phyloP scores from a whole-genome alignment of 2,797 vertebrate genomes.

The Gambusia yucatana region DNA sequence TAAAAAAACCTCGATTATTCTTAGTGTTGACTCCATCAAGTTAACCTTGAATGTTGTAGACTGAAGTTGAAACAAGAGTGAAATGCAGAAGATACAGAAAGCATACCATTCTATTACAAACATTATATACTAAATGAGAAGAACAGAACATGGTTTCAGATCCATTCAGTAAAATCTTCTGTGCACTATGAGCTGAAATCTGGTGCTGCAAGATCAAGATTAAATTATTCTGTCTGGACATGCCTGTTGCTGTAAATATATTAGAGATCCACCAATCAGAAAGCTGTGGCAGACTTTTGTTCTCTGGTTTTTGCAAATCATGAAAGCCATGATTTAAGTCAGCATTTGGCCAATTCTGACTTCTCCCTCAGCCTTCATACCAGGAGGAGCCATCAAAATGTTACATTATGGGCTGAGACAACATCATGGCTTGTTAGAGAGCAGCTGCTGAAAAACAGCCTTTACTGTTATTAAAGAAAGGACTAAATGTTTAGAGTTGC shows the following conservation, averaged over 20 bases:
- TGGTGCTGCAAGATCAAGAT: slow-evolving; percentile 52
- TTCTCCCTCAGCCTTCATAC: not conserved
- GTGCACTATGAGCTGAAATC: slow-evolving; percentile 10
- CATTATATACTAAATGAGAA: slow-evolving; percentile 17
- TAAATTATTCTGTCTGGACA: slow-evolving; percentile 39
- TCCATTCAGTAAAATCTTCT: slow-evolving; percentile 21
- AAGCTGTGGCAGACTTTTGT: not conserved
- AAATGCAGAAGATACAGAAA: slow-evolving; percentile 29
- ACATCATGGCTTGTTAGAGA: not conserved
- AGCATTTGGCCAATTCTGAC: not conserved
- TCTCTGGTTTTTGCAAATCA: not conserved
- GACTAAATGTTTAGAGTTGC: not conserved
- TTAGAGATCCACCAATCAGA: not conserved
- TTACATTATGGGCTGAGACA: not conserved
- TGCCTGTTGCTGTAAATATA: slow-evolving; percentile 11
- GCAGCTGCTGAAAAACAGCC: not conserved
- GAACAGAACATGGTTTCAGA: slow-evolving; percentile 24
- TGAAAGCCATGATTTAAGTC: too few relatives aligned
- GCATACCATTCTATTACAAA: slow-evolving; percentile 39
- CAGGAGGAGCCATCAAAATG: not conserved
- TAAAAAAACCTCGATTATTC: not conserved
- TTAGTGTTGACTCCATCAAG: not conserved
- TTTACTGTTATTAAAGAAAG: not conserved
- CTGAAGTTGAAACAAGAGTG: not conserved
- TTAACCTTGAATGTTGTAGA: not conserved